Conservation (phyloP, 2,113 vertebrate genomes). For the Solenodon paradoxus region DNA sequence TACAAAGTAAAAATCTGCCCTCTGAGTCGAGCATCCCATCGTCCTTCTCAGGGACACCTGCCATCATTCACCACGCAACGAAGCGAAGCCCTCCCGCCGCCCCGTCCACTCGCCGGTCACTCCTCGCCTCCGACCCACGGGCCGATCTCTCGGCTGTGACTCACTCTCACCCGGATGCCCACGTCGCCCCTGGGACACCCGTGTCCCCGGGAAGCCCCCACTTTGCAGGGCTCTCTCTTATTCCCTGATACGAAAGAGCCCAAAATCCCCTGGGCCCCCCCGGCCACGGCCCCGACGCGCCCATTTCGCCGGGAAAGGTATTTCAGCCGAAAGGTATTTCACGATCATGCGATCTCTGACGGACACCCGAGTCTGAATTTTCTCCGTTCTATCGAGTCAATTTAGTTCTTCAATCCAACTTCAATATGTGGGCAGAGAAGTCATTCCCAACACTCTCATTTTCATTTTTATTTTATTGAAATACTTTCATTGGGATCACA, state of each 20-base stretch:
- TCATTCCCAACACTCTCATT: neutral
- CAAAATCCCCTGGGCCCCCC: accelerated
- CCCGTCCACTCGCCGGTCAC: too few species aligned
- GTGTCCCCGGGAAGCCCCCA: neutral
- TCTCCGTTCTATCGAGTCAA: neutral
- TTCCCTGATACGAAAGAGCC: accelerated
- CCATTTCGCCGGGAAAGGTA: neutral
- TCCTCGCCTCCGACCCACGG: too few species aligned
- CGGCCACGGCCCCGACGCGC: accelerated
- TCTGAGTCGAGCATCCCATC: too few species aligned
- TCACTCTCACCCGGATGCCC: too few species aligned
- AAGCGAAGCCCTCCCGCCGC: too few species aligned
- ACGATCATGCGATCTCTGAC: accelerated
- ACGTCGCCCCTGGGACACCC: too few species aligned
- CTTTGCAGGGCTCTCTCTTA: too few species aligned
- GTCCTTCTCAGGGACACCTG: too few species aligned
- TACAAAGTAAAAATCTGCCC: too few species aligned
- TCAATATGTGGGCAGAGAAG: neutral
- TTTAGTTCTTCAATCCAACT: neutral
- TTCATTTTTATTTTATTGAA: neutral
- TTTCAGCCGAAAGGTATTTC: too few species aligned
- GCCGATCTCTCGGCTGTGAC: too few species aligned
- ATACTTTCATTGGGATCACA: neutral
- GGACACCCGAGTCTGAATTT: accelerated
- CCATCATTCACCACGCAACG: too few species aligned